A percentile compares a stretch with the other conserved stretches of the same genome.
Evolutionary conservation across 2,113 vertebrate genomes (phyloP).

Genomic region (Actenoides hombroni): DNA sequence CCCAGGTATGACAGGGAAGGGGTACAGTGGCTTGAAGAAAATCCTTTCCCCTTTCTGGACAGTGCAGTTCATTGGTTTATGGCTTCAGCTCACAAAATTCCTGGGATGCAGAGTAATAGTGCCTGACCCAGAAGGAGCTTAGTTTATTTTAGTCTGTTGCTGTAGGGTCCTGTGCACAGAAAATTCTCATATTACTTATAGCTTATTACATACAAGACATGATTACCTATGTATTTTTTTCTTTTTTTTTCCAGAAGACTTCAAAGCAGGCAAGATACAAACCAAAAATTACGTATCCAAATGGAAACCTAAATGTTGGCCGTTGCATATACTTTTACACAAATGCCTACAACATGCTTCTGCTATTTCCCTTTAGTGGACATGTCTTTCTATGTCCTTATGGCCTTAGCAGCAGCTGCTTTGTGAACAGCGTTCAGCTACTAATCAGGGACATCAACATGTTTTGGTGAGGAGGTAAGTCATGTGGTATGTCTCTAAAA

Average conservation of each 20-base stretch:
- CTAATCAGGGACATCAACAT: not conserved
- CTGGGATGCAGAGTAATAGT: not conserved
- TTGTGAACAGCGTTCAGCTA: accelerated
- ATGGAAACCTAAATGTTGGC: not conserved
- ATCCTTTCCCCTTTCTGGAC: not conserved
- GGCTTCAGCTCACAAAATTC: not conserved
- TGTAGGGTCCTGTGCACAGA: not conserved
- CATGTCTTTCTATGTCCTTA: too few species aligned
- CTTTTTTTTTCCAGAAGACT: not conserved
- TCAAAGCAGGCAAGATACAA: not conserved
- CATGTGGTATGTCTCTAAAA: accelerated
- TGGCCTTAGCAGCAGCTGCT: not conserved
- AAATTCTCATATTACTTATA: not conserved
- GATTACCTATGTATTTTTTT: not conserved
- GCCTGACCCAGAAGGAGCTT: not conserved
- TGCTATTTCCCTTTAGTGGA: not conserved
- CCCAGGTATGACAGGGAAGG: not conserved
- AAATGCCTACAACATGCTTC: not conserved
- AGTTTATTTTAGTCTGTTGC: not conserved
- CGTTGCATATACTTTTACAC: not conserved
- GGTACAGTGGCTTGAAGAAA: not conserved
- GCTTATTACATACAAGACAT: not conserved
- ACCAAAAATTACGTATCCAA: not conserved
- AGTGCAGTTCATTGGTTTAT: not conserved
- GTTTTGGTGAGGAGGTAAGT: not conserved